Evolutionary conservation across 53 echinoderm and acorn worm species (phyloP), one percentile per base, ranked within the genome.

Genomic region (Antedon mediterranea): DNA sequence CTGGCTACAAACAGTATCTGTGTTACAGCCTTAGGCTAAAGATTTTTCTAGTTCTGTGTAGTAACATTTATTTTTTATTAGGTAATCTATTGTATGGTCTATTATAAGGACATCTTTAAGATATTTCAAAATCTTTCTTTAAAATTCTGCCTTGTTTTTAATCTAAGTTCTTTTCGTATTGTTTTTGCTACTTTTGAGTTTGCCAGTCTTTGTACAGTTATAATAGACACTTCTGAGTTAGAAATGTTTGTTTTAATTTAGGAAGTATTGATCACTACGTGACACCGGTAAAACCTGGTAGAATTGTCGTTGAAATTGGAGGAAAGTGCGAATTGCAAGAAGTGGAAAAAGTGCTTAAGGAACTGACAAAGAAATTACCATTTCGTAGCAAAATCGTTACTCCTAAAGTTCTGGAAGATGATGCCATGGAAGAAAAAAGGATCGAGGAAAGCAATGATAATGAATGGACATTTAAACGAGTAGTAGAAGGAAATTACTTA

Each of bases 381-480:
- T 91, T 94, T 79, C 87, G 86, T 30, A 76, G 85, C 32, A 89
- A 89, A 75, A 86, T 88, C 8, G 87, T 94, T 41, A 87, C 91
- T 0, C 80, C 81, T 33, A 77, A 85, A 43, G 78, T 43, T 33
- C 76, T 94, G 83, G 79, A 85, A 71, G 74, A 81, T 31, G 78
- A 80, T 1, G 83, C 80, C 15, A 34, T 43, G 13, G 29, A 28
- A 0, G 43, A 73, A 0, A 72, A 81, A 43, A 42, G 34, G 28
- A 32, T 30, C 28, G 72, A 78, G 15, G 80, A 78, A 44, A 85
- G 85, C 23, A 94, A 94, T 77, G 77, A 72, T 28, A 94, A 94
- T 82, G 91, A 91, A 0, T 94, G 94, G 94, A 91, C 91, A 6
- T 94, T 89, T 85, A 91, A 94, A 71, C 83, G 89, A 71, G 91